Conservation (phyloP, 2,797 vertebrate species). For the Alfaro cultratus region DNA sequence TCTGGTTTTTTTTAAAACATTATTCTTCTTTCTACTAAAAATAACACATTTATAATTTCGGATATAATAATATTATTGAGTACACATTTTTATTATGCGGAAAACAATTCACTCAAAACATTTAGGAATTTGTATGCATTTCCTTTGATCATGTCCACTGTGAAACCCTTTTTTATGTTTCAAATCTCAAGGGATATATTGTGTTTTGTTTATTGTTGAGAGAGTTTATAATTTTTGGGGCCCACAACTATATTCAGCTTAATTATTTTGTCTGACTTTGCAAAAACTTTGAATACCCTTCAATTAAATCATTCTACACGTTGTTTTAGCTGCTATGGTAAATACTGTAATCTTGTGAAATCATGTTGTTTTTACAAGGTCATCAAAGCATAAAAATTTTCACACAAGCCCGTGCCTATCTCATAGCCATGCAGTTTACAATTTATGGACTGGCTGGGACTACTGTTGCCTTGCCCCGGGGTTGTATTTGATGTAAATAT, state of each 20-base stretch:
- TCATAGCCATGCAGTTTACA: conserved; percentile 34
- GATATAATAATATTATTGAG: neutral
- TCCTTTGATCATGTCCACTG: no score
- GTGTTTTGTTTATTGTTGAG: neutral
- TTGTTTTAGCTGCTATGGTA: neutral
- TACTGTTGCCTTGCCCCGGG: conserved; percentile 59
- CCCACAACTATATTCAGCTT: neutral
- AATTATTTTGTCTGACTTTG: neutral
- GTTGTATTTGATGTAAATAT: conserved; percentile 78
- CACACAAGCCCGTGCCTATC: conserved; percentile 13
- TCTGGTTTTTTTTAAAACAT: neutral
- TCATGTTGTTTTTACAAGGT: neutral
- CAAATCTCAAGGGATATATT: neutral
- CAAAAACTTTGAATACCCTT: neutral
- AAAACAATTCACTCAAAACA: neutral
- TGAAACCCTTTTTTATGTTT: neutral
- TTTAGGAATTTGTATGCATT: neutral
- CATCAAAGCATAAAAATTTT: neutral
- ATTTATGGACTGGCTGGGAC: conserved; percentile 57
- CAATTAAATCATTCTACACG: neutral
- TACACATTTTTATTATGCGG: neutral
- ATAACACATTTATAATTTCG: neutral
- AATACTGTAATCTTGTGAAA: neutral
- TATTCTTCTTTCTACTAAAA: neutral
- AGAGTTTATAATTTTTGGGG: neutral